A percentile compares a stretch with the other conserved stretches of the same genome.
Conservation (phyloP, 2,888 invertebrate species). For the Microctonus hyperodae region DNA sequence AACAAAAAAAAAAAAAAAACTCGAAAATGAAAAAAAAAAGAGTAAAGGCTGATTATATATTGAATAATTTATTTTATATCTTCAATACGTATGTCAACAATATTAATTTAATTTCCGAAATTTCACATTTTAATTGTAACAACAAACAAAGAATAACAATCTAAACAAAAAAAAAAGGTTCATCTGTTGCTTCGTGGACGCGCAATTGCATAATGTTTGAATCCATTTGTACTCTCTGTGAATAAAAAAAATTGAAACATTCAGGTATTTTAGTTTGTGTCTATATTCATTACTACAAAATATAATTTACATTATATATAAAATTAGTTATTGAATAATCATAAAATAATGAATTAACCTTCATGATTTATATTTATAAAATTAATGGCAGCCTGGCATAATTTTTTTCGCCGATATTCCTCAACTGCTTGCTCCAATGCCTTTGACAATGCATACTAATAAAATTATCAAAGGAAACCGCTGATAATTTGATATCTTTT, state of each 20-base stretch:
- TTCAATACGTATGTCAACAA: background rate
- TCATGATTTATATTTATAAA: background rate
- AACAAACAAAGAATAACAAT: background rate
- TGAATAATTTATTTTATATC: background rate
- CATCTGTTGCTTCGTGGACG: background rate
- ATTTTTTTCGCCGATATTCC: constrained; percentile 64
- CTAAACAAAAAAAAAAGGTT: background rate
- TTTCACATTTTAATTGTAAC: background rate
- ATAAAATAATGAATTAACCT: constrained; percentile 9
- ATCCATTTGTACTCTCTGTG: constrained; percentile 15
- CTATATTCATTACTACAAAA: background rate
- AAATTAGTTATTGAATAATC: too few relatives aligned
- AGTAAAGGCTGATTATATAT: background rate
- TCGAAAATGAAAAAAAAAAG: too few relatives aligned
- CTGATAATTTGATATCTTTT: background rate
- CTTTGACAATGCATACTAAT: constrained; percentile 64
- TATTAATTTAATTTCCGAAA: background rate
- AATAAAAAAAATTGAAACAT: background rate
- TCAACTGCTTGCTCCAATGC: constrained; percentile 63
- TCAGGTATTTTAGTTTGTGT: background rate
- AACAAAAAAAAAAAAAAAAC: background rate
- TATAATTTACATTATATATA: background rate
- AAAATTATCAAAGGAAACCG: constrained; percentile 24
- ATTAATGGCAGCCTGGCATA: constrained; percentile 36
- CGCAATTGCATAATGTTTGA: background rate